phyloP scores from a whole-genome alignment of 2,888 invertebrate species.

The Rotaria magnacalcarata region DNA sequence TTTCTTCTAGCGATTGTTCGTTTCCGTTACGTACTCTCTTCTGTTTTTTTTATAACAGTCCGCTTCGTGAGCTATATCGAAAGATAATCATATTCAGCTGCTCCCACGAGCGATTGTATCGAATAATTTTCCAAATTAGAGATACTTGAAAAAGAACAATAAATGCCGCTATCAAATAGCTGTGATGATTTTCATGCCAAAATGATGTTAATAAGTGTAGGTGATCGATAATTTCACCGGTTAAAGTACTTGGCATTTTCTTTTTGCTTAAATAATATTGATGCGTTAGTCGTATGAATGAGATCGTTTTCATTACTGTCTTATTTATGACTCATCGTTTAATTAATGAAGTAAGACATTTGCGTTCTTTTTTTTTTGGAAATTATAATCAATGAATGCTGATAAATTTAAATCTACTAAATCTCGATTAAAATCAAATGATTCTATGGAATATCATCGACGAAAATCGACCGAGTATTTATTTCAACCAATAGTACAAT shows the following conservation, averaged over 20 bases:
- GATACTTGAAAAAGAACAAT: background rate
- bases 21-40: background rate
- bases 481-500: background rate
- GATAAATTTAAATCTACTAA: background rate
- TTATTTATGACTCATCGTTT: background rate
- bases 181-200: background rate
- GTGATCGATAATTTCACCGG: background rate
- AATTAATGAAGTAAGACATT: background rate
- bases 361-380: background rate
- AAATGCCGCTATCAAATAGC: background rate
- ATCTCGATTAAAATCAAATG: background rate
- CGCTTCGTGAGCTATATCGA: background rate
- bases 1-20: too few relatives aligned
- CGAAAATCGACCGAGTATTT: background rate
- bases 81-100: background rate
- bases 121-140: background rate
- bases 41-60: background rate
- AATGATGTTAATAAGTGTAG: background rate
- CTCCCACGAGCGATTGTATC: background rate
- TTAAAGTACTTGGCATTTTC: too few relatives aligned
- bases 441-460: background rate
- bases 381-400: background rate
- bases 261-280: too few relatives aligned
- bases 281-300: too few relatives aligned
- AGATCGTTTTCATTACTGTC: background rate